Evolutionary conservation across 2,113 vertebrate species (phyloP).

Genomic region (Seriola quinqueradiata): DNA sequence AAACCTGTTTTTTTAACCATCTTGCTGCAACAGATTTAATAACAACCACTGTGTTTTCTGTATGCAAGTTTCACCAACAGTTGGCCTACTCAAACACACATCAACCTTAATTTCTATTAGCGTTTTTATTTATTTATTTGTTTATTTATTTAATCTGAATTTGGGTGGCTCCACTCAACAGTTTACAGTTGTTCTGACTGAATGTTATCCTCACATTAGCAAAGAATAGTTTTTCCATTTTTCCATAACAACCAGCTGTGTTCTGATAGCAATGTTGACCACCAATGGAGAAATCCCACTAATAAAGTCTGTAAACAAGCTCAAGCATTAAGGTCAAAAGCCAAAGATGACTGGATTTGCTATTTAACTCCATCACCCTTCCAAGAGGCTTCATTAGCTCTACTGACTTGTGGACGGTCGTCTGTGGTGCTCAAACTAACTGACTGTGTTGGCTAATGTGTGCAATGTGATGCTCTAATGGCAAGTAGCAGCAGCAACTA

Average conservation of each 20-base stretch:
- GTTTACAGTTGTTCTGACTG: no score
- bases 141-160: no score
- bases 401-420: not conserved
- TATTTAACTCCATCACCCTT: no score
- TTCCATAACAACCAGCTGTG: not conserved
- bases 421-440: not conserved
- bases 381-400: no score
- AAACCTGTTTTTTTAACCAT: slow-evolving; percentile 46
- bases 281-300: not conserved
- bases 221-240: not conserved
- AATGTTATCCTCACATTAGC: no score
- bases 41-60: not conserved
- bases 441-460: not conserved
- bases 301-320: not conserved
- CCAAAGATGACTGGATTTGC: not conserved
- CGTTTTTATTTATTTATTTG: no score
- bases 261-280: not conserved
- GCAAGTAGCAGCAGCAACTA: not conserved
- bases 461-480: not conserved
- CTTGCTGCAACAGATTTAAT: not conserved
- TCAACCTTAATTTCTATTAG: no score
- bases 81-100: not conserved
- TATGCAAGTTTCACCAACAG: not conserved
- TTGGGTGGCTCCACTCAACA: no score
- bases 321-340: not conserved